Evolutionary conservation across 2,113 vertebrate genomes (phyloP).

Genomic region (Prunella himalayana): DNA sequence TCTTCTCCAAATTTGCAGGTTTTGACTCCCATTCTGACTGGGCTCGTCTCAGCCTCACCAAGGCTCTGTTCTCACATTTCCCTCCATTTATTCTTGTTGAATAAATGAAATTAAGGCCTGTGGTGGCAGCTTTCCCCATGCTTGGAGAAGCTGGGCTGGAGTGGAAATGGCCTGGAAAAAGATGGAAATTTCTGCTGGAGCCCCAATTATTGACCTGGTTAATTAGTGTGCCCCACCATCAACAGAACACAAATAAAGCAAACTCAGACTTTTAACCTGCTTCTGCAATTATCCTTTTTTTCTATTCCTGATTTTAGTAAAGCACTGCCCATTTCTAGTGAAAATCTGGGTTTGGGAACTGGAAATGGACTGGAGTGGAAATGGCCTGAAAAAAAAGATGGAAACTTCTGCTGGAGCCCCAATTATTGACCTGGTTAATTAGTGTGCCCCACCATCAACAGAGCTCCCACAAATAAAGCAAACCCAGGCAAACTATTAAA

Average conservation of each 20-base stretch:
- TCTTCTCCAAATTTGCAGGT: background rate
- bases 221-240: background rate
- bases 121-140: background rate
- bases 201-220: too few relatives aligned
- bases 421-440: background rate
- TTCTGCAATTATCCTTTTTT: background rate
- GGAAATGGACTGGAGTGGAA: background rate
- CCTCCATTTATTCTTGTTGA: background rate
- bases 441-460: background rate
- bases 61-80: background rate
- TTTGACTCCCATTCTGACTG: background rate
- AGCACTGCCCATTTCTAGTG: background rate
- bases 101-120: background rate
- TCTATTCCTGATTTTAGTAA: background rate
- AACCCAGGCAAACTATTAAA: background rate
- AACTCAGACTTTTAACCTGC: background rate
- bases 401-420: background rate
- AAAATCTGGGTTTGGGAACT: background rate
- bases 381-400: background rate
- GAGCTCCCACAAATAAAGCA: background rate
- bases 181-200: background rate
- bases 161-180: background rate
- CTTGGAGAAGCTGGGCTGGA: background rate
- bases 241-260: background rate
- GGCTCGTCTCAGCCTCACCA: rapidly evolving